Evolutionary conservation across 2,888 invertebrate genomes (phyloP), one percentile per base, ranked within the genome.

Genomic region (Hirtodrosophila histrioides): DNA sequence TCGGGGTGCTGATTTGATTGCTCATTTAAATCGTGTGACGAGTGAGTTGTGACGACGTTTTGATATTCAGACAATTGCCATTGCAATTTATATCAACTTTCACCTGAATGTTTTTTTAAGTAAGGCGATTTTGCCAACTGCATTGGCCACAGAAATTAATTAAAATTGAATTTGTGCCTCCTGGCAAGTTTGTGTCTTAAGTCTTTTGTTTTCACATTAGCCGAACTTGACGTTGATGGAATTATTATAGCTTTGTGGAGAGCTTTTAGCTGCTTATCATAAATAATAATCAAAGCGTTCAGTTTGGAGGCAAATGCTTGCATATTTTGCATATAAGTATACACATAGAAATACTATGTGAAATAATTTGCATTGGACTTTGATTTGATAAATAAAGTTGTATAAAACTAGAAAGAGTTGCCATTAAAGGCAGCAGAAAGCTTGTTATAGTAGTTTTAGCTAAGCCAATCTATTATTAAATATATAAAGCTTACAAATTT

Each of bases 1-100:
- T 45, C 51, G 61, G 61, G 82, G 88, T 81, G 81, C 72, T 78
- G 78, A 85, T 75, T 82, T 85, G 88, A 87, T 87, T 50, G 75
- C 86, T 87, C 69, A 82, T 87, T 87, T 82, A 85, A 87, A 87
- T 87, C 51, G 69, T 43, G 49, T 51, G 63, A 53, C 49, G 43
- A 3, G 35, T 55, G 73, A 73, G 61, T 56, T 57, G 61, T 24
- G 66, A 43, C 36, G 76, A 66, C 69, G 40, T 62, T 80, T 86
- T 54, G 63, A 78, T 74, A 77, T 71, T 67, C 71, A 64, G 84
- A 80, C 81, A 80, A 86, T 80, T 79, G 69, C 12, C 64, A 24
- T 29, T 53, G 53, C 49, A 71, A 55, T 75, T 75, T 68, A 56
- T 40, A 40, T 8, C 58, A 69, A 70, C 81, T 81, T 81, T 81